Evolutionary conservation across 2,113 vertebrate genomes (phyloP).

Genomic region (Oryzias curvinotus): DNA sequence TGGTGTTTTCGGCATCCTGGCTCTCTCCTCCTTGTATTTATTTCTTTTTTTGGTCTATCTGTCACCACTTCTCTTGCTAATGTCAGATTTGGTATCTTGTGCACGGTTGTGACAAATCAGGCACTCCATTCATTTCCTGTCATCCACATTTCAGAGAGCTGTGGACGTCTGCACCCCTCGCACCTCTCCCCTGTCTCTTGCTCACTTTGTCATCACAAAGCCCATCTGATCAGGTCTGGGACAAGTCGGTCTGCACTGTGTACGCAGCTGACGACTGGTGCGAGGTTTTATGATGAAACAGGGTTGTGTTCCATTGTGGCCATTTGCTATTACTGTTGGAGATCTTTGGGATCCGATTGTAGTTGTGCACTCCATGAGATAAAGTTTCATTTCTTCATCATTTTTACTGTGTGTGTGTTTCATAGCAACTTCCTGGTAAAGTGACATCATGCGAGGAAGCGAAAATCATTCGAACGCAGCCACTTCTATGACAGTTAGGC

Average conservation of each 20-base stretch:
- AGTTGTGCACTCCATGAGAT: too few relatives aligned
- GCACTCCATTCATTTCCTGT: slow-evolving; percentile 51
- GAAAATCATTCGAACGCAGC: slow-evolving; percentile 32
- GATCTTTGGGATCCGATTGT: slow-evolving; percentile 21
- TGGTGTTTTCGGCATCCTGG: slow-evolving; percentile 29
- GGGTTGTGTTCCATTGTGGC: slow-evolving; percentile 21
- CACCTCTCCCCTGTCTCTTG: slow-evolving; percentile 38
- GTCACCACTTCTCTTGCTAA: slow-evolving; percentile 35
- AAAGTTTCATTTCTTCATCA: too few relatives aligned
- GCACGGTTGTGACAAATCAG: slow-evolving; percentile 57
- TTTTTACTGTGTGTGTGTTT: too few relatives aligned
- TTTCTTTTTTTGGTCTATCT: slow-evolving; percentile 9
- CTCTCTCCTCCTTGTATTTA: slow-evolving; percentile 26
- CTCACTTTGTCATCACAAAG: slow-evolving; percentile 50
- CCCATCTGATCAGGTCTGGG: slow-evolving; percentile 51
- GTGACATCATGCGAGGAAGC: slow-evolving; percentile 35
- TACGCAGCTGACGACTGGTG: slow-evolving; percentile 39
- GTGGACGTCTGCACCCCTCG: slow-evolving; percentile 23
- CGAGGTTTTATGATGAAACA: slow-evolving; percentile 42
- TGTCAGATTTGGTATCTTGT: slow-evolving; percentile 47
- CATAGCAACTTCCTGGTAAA: too few relatives aligned
- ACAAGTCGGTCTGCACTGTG: slow-evolving; percentile 47
- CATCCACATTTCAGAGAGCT: slow-evolving; percentile 38
- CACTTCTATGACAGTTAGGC: slow-evolving; percentile 38
- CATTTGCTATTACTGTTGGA: slow-evolving; percentile 29